Percentiles rank a stretch among this genome's conserved stretches.
Conservation (phyloP, 2,797 vertebrate genomes). For the Limnodromus scolopaceus region DNA sequence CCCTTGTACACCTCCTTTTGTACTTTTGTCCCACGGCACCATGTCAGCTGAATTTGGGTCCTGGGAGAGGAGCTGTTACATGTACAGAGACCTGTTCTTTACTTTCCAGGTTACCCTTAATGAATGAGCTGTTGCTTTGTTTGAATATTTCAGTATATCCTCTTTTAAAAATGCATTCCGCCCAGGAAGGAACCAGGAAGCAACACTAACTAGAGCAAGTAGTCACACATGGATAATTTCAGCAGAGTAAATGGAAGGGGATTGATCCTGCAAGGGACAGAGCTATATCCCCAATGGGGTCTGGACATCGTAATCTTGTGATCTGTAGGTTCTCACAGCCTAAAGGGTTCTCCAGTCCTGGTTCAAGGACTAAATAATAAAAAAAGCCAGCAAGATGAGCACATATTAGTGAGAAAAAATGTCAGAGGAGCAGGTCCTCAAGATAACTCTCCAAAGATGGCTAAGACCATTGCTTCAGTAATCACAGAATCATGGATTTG, state of each 20-base stretch:
- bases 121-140: conserved; percentile 23
- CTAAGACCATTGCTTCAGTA: neutral
- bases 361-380: neutral
- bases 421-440: neutral
- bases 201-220: neutral
- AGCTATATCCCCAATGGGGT: neutral
- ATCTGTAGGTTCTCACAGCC: neutral
- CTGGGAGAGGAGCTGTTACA: neutral
- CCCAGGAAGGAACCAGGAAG: neutral
- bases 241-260: neutral
- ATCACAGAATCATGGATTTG: no score
- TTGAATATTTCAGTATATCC: conserved; percentile 40
- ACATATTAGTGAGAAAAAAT: neutral
- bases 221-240: neutral
- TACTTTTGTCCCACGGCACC: neutral
- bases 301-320: neutral
- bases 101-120: neutral
- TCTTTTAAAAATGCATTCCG: conserved; percentile 31
- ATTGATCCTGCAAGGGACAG: neutral
- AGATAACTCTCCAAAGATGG: neutral
- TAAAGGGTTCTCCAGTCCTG: neutral
- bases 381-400: neutral
- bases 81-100: neutral
- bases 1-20: neutral
- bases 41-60: neutral